phyloP scores from a whole-genome alignment of 2,888 invertebrate genomes.

The Scaptomyza parva region DNA sequence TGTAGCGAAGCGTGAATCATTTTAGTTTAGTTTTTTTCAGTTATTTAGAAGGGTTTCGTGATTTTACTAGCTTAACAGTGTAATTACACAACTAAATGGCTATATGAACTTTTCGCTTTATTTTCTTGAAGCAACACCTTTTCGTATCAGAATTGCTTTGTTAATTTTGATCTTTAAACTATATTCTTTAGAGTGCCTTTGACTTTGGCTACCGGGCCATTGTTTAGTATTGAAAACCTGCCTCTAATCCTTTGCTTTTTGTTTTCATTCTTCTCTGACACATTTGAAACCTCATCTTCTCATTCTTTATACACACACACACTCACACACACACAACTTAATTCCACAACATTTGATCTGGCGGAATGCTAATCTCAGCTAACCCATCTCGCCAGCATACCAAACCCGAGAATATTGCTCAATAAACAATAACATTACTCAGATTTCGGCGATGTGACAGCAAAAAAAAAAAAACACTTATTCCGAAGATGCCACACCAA shows the following conservation, averaged over 20 bases:
- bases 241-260: constrained; percentile 15
- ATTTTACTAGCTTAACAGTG: no score
- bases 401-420: constrained; percentile 66
- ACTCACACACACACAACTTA: constrained; percentile 22
- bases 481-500: constrained; percentile 61
- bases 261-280: constrained; percentile 19
- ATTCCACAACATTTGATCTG: constrained; percentile 50
- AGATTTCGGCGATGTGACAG: constrained; percentile 57
- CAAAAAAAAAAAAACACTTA: constrained; percentile 25
- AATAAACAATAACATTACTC: constrained; percentile 69
- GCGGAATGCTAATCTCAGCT: constrained; percentile 61
- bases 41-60: no score
- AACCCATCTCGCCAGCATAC: constrained; percentile 65
- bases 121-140: constrained; percentile 6
- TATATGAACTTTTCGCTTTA: neutral
- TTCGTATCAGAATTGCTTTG: constrained; percentile 8
- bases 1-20: constrained; percentile 7
- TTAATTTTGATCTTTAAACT: constrained; percentile 35
- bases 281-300: constrained; percentile 35
- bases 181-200: constrained; percentile 19
- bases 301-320: constrained; percentile 18
- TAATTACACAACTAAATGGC: no score
- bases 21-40: no score
- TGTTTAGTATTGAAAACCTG: constrained; percentile 28
- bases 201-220: constrained; percentile 38